phyloP scores from a whole-genome alignment of 2,113 vertebrate genomes.

The Accipiter virgatus region DNA sequence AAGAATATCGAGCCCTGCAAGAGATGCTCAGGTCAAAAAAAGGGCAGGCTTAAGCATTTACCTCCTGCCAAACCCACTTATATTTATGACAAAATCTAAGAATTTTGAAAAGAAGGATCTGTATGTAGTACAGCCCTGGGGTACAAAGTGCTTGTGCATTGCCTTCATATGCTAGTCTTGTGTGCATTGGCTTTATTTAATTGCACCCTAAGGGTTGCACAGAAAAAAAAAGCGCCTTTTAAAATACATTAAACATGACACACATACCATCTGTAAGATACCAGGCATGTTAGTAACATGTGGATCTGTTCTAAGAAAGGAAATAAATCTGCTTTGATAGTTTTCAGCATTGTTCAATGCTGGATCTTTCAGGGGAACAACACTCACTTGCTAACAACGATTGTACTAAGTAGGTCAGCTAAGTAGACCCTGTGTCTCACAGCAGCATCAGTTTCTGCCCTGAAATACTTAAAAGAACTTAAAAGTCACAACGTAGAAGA shows the following conservation, averaged over 20 bases:
- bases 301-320: not conserved
- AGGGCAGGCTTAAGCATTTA: not conserved
- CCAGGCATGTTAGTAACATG: not conserved
- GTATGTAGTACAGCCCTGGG: not conserved
- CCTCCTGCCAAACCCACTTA: not conserved
- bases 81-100: not conserved
- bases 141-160: not conserved
- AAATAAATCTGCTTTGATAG: not conserved
- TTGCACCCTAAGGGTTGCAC: not conserved
- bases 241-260: not conserved
- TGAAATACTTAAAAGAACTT: not conserved
- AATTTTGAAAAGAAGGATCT: not conserved
- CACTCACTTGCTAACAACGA: not conserved
- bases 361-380: not conserved
- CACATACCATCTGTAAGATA: not conserved
- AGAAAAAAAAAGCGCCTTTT: not conserved
- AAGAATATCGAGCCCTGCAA: not conserved
- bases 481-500: not conserved
- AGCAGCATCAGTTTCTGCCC: not conserved
- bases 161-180: not conserved
- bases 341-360: not conserved
- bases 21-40: not conserved
- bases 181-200: slow-evolving; percentile 10
- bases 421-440: not conserved
- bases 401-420: slow-evolving; percentile 31